A percentile compares a stretch with the other conserved stretches of the same genome.
Evolutionary conservation across 2,888 invertebrate genomes (phyloP).

Genomic region (Andrena minutula): DNA sequence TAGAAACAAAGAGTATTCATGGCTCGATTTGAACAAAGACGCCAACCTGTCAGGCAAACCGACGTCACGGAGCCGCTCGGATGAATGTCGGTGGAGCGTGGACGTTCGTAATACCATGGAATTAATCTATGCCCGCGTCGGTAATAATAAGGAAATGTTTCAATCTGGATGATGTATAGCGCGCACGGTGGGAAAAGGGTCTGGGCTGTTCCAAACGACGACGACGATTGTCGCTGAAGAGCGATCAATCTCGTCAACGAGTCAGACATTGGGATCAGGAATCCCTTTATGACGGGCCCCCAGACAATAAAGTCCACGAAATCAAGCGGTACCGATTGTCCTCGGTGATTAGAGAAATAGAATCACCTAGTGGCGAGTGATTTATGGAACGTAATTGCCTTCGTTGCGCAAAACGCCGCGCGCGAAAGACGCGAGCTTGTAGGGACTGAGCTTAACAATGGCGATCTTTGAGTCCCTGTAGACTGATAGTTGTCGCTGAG

Average conservation of each 20-base stretch:
- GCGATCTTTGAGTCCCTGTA: neutral
- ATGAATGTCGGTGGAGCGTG: conserved; percentile 66
- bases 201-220: conserved; percentile 67
- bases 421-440: conserved; percentile 8
- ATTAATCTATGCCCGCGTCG: conserved; percentile 84
- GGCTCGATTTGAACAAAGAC: conserved; percentile 76
- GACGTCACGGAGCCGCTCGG: conserved; percentile 65
- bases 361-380: conserved; percentile 33
- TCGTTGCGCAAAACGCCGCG: conserved; percentile 39
- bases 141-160: conserved; percentile 85
- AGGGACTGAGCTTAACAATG: neutral
- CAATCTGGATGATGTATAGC: conserved; percentile 84
- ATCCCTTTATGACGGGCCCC: conserved; percentile 64
- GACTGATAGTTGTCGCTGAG: conserved; percentile 15
- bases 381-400: conserved; percentile 45
- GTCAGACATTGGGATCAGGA: conserved; percentile 64
- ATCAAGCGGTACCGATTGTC: conserved; percentile 46
- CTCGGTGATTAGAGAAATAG: conserved; percentile 51
- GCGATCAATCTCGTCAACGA: conserved; percentile 76
- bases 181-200: conserved; percentile 71
- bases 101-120: conserved; percentile 79
- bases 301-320: conserved; percentile 53
- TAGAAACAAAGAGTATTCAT: conserved; percentile 65
- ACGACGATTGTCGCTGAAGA: conserved; percentile 71
- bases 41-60: conserved; percentile 60